Conservation (phyloP, 2,888 invertebrate species). For the Lasioglossum calceatum region DNA sequence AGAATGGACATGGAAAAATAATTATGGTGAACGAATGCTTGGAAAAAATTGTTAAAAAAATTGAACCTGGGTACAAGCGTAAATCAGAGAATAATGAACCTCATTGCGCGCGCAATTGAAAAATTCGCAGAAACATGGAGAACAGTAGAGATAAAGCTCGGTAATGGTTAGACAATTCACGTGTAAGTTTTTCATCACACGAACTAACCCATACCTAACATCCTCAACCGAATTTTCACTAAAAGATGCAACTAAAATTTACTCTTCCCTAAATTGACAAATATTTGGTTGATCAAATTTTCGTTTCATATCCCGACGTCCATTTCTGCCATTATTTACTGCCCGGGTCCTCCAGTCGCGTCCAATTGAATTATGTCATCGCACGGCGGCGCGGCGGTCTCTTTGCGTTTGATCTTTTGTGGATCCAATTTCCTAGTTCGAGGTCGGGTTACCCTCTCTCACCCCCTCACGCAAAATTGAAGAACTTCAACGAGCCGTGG, state of each 20-base stretch:
- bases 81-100: neutral
- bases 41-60: neutral
- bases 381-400: neutral
- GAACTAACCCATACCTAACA: too few relatives aligned
- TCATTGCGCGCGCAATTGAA: neutral
- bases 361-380: neutral
- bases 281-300: too few relatives aligned
- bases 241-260: too few relatives aligned
- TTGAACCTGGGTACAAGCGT: neutral
- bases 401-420: constrained; percentile 18
- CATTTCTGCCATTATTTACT: too few relatives aligned
- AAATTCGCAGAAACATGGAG: neutral
- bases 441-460: neutral
- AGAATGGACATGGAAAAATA: neutral
- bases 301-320: too few relatives aligned
- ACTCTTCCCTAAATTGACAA: too few relatives aligned
- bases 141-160: neutral
- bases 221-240: too few relatives aligned
- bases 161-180: neutral
- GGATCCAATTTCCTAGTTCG: constrained; percentile 24
- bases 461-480: neutral
- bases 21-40: neutral
- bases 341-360: neutral
- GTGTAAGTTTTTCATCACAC: neutral
- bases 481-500: neutral